Percentiles rank a stretch among this genome's conserved stretches.
phyloP scores from a whole-genome alignment of 2,888 invertebrate species.

The Tethea ocularis region DNA sequence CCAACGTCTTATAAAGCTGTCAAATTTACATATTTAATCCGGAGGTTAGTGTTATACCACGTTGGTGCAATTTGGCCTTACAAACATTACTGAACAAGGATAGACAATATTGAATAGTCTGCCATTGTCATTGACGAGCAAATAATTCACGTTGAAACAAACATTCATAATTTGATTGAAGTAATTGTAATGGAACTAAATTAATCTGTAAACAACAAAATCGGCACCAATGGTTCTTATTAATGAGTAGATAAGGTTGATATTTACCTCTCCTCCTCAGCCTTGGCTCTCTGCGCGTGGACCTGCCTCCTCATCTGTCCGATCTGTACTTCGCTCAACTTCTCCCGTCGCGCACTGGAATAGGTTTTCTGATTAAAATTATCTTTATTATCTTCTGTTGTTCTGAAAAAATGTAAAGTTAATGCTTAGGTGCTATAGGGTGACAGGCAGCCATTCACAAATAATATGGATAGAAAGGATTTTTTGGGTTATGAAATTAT shows the following conservation, averaged over 20 bases:
- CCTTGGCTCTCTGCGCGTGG: conserved; percentile 90
- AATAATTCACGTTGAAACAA: too few species aligned
- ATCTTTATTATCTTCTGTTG: conserved; percentile 19
- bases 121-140: too few species aligned
- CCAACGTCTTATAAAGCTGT: too few species aligned
- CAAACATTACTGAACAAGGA: too few species aligned
- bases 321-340: conserved; percentile 91
- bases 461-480: neutral
- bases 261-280: conserved; percentile 91
- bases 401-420: neutral
- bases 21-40: too few species aligned
- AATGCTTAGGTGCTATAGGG: neutral
- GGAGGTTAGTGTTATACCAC: too few species aligned
- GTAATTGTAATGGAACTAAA: too few species aligned
- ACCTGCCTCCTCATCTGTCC: conserved; percentile 92
- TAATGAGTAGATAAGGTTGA: conserved; percentile 19
- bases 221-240: conserved; percentile 2
- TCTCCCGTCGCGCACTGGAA: conserved; percentile 85
- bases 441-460: neutral
- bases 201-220: too few species aligned
- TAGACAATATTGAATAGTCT: too few species aligned
- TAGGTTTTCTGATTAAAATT: conserved; percentile 25
- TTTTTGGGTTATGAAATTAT: neutral
- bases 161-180: too few species aligned
- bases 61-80: too few species aligned